Evolutionary conservation across 1,140 invertebrate genomes (phyloP), one percentile per base, ranked within the genome.

Genomic region (Charaxes varanes): DNA sequence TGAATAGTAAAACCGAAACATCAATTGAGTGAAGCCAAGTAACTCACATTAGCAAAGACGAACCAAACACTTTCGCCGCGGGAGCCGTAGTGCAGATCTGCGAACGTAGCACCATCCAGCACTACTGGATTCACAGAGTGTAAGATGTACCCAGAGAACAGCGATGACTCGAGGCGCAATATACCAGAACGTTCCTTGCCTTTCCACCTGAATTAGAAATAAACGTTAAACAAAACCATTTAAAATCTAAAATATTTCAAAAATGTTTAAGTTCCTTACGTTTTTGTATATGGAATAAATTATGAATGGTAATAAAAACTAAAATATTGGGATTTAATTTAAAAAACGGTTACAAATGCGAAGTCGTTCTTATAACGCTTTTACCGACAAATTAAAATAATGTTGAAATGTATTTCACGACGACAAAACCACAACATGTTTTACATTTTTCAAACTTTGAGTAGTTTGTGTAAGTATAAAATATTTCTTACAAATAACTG

Each of bases 71-170:
- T 85, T 56, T 90, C 87, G 6, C 79, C 85, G 41, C 85, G 69
- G 10, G 84, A 86, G 3, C 87, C 87, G 48, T 88, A 86, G 40
- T 87, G 85, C 30, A 89, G 62, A 41, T 88, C 86, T 7, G 84
- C 81, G 42, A 86, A 85, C 5, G 78, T 83, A 17, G 83, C 85
- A 12, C 74, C 78, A 44, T 85, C 83, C 2, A 85, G 40, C 2
- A 87, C 73, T 0, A 86, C 70, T 7, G 86, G 84, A 13, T 79
- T 84, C 0, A 87, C 77, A 1, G 79, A 82, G 13, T 79, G 70
- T 7, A 89, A 51, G 53, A 88, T 85, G 51, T 87, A 90, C 3
- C 89, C 89, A n/a, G 89, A 90, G 52, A 90, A 90, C 1, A 89
- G 62, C 2, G 85, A 85, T 0, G 88, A 79, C 74, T 90, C 89